Evolutionary conservation across 1,140 invertebrate genomes (phyloP).

Genomic region (Parapsyche elsis): DNA sequence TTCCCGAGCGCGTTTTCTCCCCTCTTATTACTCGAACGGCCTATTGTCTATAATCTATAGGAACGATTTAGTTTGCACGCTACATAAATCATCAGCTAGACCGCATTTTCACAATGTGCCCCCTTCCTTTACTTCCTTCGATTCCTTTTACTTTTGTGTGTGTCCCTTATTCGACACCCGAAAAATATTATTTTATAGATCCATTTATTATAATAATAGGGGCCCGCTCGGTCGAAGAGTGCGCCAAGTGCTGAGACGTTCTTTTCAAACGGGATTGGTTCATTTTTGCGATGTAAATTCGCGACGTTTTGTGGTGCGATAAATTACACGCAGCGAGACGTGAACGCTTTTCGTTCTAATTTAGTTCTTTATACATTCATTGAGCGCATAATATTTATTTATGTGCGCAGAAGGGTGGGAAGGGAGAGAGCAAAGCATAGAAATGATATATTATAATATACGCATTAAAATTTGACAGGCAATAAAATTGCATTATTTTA

Average conservation of each 20-base stretch:
- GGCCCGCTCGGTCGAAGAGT: background rate
- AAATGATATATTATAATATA: too few species aligned
- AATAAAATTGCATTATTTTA: too few species aligned
- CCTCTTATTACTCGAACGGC: conserved; percentile 24
- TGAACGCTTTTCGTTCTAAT: background rate
- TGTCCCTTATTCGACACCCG: too few species aligned
- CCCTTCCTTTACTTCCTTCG: conserved; percentile 17
- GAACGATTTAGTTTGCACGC: conserved; percentile 57
- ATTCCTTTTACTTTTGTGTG: background rate
- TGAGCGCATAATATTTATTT: background rate
- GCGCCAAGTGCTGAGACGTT: too few species aligned
- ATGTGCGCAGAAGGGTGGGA: too few species aligned
- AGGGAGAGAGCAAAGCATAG: too few species aligned
- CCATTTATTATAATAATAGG: background rate
- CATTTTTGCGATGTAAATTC: too few species aligned
- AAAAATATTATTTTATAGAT: background rate
- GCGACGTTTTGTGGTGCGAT: background rate
- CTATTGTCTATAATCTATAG: conserved; percentile 57
- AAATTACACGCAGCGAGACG: background rate
- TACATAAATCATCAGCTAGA: conserved; percentile 56
- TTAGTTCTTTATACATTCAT: conserved; percentile 2
- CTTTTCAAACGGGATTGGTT: too few species aligned
- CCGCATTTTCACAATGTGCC: conserved; percentile 53
- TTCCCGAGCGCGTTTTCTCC: background rate
- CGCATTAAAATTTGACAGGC: too few species aligned